Percentiles rank a stretch among this genome's conserved stretches.
These are phyloP conservation scores for Gonioctena quinquepunctata DNA, from an alignment of 1,140 invertebrate genomes.

Conservation along the genomic window DNA sequence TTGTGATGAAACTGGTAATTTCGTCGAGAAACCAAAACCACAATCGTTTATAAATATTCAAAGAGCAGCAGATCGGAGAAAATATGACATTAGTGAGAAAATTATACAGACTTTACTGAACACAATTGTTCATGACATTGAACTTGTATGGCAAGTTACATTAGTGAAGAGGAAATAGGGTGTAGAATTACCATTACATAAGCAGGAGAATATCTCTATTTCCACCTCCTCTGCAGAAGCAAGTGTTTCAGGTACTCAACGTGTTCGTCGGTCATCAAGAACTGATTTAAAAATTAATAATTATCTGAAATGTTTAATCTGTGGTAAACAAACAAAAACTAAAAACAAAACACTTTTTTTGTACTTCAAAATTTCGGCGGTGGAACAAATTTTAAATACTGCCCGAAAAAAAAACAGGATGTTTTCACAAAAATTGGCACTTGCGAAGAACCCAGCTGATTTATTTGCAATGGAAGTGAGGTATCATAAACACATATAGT, in stretches of 20 bases:
- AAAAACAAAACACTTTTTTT: background rate
- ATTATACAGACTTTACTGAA: background rate
- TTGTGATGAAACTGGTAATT: background rate
- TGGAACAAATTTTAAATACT: conserved; percentile 20
- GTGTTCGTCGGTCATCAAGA: conserved; percentile 7
- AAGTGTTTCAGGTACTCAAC: background rate
- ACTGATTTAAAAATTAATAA: background rate
- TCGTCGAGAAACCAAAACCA: background rate
- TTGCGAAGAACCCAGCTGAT: conserved; percentile 6
- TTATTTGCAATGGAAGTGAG: conserved; percentile 12
- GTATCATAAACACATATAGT: conserved; percentile 9
- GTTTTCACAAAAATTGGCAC: conserved; percentile 17
- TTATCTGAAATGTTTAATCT: conserved; percentile 10
- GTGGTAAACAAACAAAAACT: conserved; percentile 13
- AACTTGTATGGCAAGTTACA: conserved; percentile 22
- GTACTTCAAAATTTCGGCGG: conserved; percentile 16
- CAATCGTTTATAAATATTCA: conserved; percentile 23
- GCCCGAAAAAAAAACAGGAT: conserved; percentile 12
- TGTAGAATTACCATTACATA: conserved; percentile 16
- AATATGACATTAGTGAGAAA: conserved; percentile 20
- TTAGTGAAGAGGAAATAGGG: conserved; percentile 26
- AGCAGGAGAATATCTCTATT: conserved; percentile 15
- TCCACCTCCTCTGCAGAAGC: background rate
- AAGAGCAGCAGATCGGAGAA: conserved; percentile 23
- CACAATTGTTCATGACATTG: conserved; percentile 9